These are phyloP conservation scores for Cactoblastis cactorum DNA, from an alignment of 2,888 invertebrate species.

Conservation along the genomic window DNA sequence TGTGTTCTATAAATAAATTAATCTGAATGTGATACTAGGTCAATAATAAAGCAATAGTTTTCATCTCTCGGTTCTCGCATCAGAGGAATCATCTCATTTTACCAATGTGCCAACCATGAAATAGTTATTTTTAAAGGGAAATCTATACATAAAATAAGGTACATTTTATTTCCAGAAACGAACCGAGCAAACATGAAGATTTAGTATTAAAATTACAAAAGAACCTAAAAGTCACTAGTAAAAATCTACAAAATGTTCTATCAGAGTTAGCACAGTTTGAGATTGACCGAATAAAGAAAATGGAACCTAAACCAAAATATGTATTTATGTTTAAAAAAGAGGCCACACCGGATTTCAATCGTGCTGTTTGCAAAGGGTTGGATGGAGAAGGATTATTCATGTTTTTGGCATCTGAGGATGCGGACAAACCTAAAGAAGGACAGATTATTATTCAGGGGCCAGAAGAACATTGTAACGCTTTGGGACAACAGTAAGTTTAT, in stretches of 20 bases:
- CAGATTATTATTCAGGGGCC: conserved; percentile 79
- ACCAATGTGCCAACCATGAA: no score
- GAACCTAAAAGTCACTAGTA: conserved; percentile 81
- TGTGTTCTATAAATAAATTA: no score
- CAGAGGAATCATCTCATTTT: no score
- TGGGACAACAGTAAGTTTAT: conserved; percentile 81
- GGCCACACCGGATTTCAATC: conserved; percentile 88
- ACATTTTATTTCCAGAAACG: conserved; percentile 78
- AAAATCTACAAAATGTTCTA: conserved; percentile 82
- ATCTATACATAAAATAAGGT: no score
- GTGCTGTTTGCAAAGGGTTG: conserved; percentile 82
- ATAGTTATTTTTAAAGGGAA: no score
- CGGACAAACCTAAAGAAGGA: conserved; percentile 77
- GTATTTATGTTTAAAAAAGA: conserved; percentile 83
- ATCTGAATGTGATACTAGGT: no score
- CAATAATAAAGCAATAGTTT: no score
- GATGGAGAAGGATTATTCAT: conserved; percentile 80
- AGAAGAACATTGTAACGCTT: conserved; percentile 68
- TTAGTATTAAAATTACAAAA: conserved; percentile 87
- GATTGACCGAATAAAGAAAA: conserved; percentile 78
- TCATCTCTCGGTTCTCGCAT: no score
- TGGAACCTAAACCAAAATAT: conserved; percentile 73
- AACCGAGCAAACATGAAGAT: conserved; percentile 83
- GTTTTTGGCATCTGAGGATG: conserved; percentile 85
- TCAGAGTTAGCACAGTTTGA: conserved; percentile 86